Evolutionary conservation across 2,888 invertebrate species (phyloP).

Genomic region (Cryptus viduatorius): DNA sequence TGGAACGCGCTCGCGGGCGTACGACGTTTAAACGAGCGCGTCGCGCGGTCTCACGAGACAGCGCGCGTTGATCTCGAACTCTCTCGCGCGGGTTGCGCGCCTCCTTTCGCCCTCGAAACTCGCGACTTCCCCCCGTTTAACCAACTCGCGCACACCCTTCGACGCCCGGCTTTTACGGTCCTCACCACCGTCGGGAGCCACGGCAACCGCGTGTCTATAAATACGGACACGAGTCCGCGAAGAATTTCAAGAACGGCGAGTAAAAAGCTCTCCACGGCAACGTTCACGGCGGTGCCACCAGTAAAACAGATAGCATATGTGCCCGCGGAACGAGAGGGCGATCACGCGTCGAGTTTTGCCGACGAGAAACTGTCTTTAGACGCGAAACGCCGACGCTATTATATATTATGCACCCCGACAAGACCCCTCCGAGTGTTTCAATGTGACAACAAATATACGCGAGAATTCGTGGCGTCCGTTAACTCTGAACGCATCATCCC

Average conservation of each 20-base stretch:
- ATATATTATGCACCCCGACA: background rate
- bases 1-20: slow-evolving; percentile 63
- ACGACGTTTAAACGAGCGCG: slow-evolving; percentile 49
- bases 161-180: slow-evolving; percentile 16
- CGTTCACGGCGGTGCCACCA: background rate
- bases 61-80: slow-evolving; percentile 21
- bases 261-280: slow-evolving; percentile 43
- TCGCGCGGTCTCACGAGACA: slow-evolving; percentile 40
- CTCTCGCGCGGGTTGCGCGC: background rate
- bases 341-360: slow-evolving; percentile 3
- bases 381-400: background rate
- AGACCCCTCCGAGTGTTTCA: background rate
- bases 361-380: background rate
- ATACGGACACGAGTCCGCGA: slow-evolving; percentile 77
- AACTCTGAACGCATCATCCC: no score
- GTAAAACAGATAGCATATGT: slow-evolving; percentile 9
- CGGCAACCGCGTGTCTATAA: slow-evolving; percentile 77
- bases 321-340: background rate
- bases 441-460: background rate
- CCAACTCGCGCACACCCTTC: slow-evolving; percentile 22
- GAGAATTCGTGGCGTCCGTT: no score
- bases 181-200: slow-evolving; percentile 37
- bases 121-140: background rate
- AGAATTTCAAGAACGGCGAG: slow-evolving; percentile 78
- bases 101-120: slow-evolving; percentile 41